phyloP scores from a whole-genome alignment of 1,140 invertebrate species.

The Chymomyza costata region DNA sequence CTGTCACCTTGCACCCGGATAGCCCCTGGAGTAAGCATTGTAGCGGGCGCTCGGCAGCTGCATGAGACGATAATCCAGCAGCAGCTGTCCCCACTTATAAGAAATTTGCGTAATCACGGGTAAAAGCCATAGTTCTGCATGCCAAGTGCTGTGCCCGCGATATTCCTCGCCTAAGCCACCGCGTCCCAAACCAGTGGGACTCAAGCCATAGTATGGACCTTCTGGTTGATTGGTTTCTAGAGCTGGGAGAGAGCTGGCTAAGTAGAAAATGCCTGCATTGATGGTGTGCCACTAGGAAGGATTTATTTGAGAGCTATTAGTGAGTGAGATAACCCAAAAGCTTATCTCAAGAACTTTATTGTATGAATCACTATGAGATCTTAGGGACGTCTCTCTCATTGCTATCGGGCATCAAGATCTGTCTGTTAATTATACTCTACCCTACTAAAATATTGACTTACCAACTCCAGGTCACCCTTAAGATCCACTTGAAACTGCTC shows the following conservation, averaged over 20 bases:
- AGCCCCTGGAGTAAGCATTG: constrained; percentile 28
- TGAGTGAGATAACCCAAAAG: too few species aligned
- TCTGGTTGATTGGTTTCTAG: constrained; percentile 65
- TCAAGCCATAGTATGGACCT: constrained; percentile 76
- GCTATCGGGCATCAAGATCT: too few species aligned
- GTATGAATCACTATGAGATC: too few species aligned
- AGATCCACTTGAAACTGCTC: too few species aligned
- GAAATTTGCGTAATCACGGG: constrained; percentile 25
- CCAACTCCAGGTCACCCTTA: constrained; percentile 76
- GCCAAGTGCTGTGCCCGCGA: constrained; percentile 41
- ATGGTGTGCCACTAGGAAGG: constrained; percentile 65
- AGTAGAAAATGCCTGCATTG: constrained; percentile 77
- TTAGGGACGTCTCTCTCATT: too few species aligned
- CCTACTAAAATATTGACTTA: constrained; percentile 5
- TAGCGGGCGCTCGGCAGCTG: constrained; percentile 19
- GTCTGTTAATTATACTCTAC: background rate
- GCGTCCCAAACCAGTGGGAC: constrained; percentile 76
- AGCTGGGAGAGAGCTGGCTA: constrained; percentile 76
- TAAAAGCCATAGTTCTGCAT: constrained; percentile 45
- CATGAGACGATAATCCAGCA: constrained; percentile 27
- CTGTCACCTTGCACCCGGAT: constrained; percentile 25
- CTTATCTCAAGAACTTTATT: too few species aligned
- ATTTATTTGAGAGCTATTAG: too few species aligned
- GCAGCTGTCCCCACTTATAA: constrained; percentile 14
- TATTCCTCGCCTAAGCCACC: constrained; percentile 48